A percentile compares a stretch with the other conserved stretches of the same genome.
Evolutionary conservation across 2,888 invertebrate genomes (phyloP).

Genomic region (Anagyrus pseudococci): DNA sequence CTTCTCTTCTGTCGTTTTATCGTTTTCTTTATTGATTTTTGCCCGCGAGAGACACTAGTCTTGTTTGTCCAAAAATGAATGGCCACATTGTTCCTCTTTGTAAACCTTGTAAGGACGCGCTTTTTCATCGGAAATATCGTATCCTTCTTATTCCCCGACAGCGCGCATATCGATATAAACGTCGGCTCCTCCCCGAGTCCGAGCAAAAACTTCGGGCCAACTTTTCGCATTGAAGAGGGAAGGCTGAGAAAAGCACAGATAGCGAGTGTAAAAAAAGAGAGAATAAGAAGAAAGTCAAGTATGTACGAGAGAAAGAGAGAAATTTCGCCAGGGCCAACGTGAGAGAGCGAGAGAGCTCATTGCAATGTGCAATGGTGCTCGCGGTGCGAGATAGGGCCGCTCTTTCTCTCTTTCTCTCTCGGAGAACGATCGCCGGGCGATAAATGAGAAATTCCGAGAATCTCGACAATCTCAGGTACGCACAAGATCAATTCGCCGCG

Average conservation of each 20-base stretch:
- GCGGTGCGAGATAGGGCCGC: background rate
- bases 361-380: conserved; percentile 14
- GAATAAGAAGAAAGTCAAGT: no score
- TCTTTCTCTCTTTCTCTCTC: background rate
- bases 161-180: background rate
- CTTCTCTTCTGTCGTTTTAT: no score
- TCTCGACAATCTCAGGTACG: conserved; percentile 26
- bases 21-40: background rate
- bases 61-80: conserved; percentile 1
- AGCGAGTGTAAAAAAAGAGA: no score
- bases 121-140: no score
- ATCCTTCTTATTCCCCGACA: no score
- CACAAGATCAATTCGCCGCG: conserved; percentile 25
- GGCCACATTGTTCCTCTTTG: background rate
- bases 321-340: conserved; percentile 17
- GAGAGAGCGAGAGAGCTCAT: no score
- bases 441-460: conserved; percentile 31
- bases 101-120: background rate
- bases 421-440: conserved; percentile 14
- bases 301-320: conserved; percentile 3
- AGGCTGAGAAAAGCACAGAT: no score
- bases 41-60: background rate
- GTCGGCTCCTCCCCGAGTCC: no score
- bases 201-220: background rate
- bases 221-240: no score